Conservation (phyloP, 2,113 vertebrate species). For the Gallinago undulata region DNA sequence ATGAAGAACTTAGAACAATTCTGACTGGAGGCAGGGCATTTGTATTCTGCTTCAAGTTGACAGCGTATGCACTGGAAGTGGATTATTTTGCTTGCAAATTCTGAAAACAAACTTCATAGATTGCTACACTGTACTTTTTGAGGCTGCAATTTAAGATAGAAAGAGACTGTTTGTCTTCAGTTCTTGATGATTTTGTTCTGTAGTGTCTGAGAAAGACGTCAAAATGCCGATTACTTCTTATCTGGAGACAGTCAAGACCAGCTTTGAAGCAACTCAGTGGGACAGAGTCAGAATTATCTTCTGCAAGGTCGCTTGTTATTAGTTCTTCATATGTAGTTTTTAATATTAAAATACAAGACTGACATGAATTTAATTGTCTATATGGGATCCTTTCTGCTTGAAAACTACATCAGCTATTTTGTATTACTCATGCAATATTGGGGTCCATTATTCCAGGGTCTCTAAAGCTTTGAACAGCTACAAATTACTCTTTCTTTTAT, state of each 20-base stretch:
- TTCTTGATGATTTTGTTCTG: not conserved
- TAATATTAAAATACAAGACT: not conserved
- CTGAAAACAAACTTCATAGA: not conserved
- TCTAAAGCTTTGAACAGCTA: not conserved
- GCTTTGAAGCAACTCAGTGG: not conserved
- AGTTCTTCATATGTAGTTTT: not conserved
- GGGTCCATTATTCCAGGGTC: not conserved
- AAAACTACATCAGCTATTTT: not conserved
- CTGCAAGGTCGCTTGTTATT: not conserved
- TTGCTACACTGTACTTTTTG: not conserved
- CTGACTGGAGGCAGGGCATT: not conserved
- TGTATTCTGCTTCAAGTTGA: not conserved
- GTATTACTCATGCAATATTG: not conserved
- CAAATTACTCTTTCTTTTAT: not conserved
- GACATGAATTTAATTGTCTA: not conserved
- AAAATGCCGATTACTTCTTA: not conserved
- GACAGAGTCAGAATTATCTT: not conserved
- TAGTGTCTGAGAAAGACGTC: not conserved
- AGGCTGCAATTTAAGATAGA: not conserved
- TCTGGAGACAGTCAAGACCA: not conserved
- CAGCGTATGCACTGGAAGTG: not conserved
- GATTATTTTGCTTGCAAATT: not conserved
- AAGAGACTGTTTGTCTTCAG: not conserved
- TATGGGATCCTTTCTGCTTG: not conserved
- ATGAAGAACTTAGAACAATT: not conserved